A percentile compares a stretch with the other conserved stretches of the same genome.
These are phyloP conservation scores for Pseudorasbora parva DNA, from an alignment of 2,113 vertebrate genomes.

Conservation along the genomic window DNA sequence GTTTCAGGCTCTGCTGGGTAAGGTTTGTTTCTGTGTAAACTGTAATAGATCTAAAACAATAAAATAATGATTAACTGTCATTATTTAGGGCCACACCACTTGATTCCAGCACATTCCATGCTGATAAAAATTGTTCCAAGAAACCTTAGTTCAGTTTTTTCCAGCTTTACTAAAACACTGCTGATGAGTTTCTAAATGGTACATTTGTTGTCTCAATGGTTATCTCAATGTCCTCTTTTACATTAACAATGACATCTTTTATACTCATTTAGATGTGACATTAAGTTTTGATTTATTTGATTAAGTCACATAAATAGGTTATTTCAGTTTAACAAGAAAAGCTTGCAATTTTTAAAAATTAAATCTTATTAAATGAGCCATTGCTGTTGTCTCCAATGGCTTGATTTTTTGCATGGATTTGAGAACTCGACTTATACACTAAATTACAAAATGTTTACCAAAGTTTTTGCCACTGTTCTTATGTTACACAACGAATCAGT, in stretches of 20 bases:
- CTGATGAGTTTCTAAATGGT: neutral
- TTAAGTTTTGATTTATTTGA: slow-evolving; percentile 16
- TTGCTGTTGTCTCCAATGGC: neutral
- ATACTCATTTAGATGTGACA: neutral
- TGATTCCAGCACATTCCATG: neutral
- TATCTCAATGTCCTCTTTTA: neutral
- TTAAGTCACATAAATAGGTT: slow-evolving; percentile 65
- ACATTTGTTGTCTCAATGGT: no score
- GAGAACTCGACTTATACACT: neutral
- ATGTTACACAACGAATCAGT: neutral
- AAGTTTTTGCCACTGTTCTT: neutral
- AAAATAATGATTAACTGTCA: slow-evolving; percentile 1
- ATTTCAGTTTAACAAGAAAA: slow-evolving; percentile 70
- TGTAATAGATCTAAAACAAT: slow-evolving; percentile 22
- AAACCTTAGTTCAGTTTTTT: neutral
- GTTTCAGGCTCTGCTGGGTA: slow-evolving; percentile 87
- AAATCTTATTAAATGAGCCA: slow-evolving; percentile 61
- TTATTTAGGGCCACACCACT: slow-evolving; percentile 14
- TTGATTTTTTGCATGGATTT: neutral
- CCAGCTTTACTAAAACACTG: neutral
- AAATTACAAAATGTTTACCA: neutral
- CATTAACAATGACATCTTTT: neutral
- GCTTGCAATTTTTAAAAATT: slow-evolving; percentile 62
- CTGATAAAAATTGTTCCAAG: neutral
- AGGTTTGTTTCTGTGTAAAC: slow-evolving; percentile 61